Evolutionary conservation across 1,140 invertebrate species (phyloP).

Genomic region (Elymnias hypermnestra): DNA sequence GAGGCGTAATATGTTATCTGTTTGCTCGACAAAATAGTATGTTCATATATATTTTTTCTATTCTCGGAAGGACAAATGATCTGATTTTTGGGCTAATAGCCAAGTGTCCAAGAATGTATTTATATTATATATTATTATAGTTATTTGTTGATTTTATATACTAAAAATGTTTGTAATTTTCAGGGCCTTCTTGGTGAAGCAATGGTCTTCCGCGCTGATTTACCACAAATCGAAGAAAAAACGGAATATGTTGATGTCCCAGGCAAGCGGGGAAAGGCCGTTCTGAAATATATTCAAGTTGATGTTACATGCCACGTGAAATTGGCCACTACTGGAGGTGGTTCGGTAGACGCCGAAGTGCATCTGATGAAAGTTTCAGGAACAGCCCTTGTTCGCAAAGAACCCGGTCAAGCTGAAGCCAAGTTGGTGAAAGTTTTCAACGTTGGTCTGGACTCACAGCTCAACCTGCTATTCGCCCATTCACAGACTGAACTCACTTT

Average conservation of each 20-base stretch:
- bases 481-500: constrained; percentile 80
- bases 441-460: constrained; percentile 81
- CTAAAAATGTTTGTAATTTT: constrained; percentile 2
- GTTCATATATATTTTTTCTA: constrained; percentile 1
- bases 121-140: background rate
- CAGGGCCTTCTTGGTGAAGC: constrained; percentile 78
- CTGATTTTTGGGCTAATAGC: constrained; percentile 14
- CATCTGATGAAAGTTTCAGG: constrained; percentile 81
- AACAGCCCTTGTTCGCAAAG: constrained; percentile 79
- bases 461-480: constrained; percentile 79
- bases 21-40: background rate
- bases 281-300: constrained; percentile 80
- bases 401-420: constrained; percentile 69
- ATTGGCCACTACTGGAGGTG: constrained; percentile 76
- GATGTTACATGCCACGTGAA: constrained; percentile 81
- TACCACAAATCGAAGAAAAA: constrained; percentile 79
- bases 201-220: constrained; percentile 79
- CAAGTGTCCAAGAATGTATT: background rate
- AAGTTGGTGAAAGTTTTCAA: constrained; percentile 78
- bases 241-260: constrained; percentile 76
- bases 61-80: constrained; percentile 34
- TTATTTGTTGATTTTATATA: background rate
- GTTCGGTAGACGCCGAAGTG: constrained; percentile 75
- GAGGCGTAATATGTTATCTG: background rate
- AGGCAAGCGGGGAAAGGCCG: constrained; percentile 67